Percentiles rank a stretch among this genome's conserved stretches.
These are phyloP conservation scores for Momotus momota DNA, from an alignment of 2,797 vertebrate species.

Conservation along the genomic window DNA sequence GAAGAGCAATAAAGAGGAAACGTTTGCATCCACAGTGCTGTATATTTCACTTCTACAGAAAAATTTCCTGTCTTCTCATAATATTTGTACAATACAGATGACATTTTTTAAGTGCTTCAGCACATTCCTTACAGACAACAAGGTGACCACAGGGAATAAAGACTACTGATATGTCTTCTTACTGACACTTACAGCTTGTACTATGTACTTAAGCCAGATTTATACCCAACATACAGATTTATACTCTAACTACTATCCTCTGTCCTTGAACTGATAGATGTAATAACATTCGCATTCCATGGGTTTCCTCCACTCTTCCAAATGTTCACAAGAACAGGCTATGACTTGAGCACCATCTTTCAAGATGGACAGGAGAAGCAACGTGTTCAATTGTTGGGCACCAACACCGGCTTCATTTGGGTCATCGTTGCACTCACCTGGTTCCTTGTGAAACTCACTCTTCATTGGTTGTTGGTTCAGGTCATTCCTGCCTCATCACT, in stretches of 20 bases:
- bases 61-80: slow-evolving; percentile 87
- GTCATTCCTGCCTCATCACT: background rate
- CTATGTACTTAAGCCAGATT: background rate
- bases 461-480: too few relatives aligned
- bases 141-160: slow-evolving; percentile 90
- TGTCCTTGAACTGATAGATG: background rate
- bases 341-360: background rate
- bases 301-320: background rate
- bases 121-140: slow-evolving; percentile 85
- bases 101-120: slow-evolving; percentile 83
- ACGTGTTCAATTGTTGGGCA: background rate
- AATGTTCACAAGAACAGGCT: background rate
- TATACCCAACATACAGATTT: background rate
- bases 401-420: background rate
- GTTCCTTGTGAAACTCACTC: background rate
- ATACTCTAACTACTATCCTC: background rate
- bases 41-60: slow-evolving; percentile 77
- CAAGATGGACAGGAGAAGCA: background rate
- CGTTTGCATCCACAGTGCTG: background rate
- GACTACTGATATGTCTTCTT: slow-evolving; percentile 78
- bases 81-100: slow-evolving; percentile 88
- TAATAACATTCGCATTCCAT: background rate
- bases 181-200: background rate
- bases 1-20: background rate
- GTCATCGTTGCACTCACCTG: background rate